Evolutionary conservation across 2,888 invertebrate species (phyloP).

Genomic region (Dioctria linearis): DNA sequence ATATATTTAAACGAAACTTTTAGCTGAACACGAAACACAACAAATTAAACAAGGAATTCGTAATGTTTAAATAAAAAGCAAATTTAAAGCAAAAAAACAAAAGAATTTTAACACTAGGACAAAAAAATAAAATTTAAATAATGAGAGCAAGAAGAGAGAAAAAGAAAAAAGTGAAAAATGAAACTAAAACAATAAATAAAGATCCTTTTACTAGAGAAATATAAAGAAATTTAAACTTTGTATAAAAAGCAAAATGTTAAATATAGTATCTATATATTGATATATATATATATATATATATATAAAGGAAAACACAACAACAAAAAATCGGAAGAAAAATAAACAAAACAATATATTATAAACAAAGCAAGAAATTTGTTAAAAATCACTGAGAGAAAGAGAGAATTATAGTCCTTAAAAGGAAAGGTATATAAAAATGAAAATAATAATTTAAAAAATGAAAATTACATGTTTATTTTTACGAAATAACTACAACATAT

Average conservation of each 20-base stretch:
- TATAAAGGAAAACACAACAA: background rate
- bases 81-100: slow-evolving; percentile 23
- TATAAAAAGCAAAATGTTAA: slow-evolving; percentile 34
- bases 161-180: background rate
- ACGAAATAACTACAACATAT: slow-evolving; percentile 13
- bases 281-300: slow-evolving; percentile 20
- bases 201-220: slow-evolving; percentile 49
- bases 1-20: slow-evolving; percentile 5
- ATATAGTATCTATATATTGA: background rate
- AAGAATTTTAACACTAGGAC: slow-evolving; percentile 29
- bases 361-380: slow-evolving; percentile 13
- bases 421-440: slow-evolving; percentile 1
- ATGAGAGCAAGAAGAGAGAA: background rate
- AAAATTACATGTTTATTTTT: slow-evolving; percentile 34
- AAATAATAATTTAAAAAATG: slow-evolving; percentile 21
- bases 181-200: slow-evolving; percentile 47
- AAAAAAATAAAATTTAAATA: slow-evolving; percentile 39
- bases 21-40: background rate
- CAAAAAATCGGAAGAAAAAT: slow-evolving; percentile 10
- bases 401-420: slow-evolving; percentile 35
- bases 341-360: slow-evolving; percentile 33
- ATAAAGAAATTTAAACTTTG: slow-evolving; percentile 28
- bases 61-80: slow-evolving; percentile 20
- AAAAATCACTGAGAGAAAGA: slow-evolving; percentile 27
- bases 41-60: background rate